Evolutionary conservation across 2,797 vertebrate species (phyloP).

Genomic region (Scyliorhinus canicula): DNA sequence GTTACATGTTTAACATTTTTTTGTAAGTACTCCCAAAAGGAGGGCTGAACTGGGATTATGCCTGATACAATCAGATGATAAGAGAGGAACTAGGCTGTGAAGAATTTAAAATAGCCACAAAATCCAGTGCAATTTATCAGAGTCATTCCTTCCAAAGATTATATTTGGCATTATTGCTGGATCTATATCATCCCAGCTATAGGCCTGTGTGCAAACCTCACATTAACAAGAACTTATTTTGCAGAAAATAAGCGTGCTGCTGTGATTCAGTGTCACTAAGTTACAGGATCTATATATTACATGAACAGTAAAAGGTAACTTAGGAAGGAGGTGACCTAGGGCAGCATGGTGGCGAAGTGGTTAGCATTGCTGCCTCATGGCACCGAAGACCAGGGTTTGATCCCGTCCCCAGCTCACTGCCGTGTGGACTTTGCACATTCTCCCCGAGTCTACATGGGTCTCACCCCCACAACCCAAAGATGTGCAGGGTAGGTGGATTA

Average conservation of each 20-base stretch:
- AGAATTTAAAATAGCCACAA: neutral
- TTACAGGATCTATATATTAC: neutral
- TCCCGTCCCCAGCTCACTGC: too few relatives aligned
- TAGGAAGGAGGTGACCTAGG: neutral
- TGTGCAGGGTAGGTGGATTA: too few relatives aligned
- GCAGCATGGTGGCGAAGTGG: too few relatives aligned
- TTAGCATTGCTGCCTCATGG: too few relatives aligned
- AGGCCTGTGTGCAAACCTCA: neutral
- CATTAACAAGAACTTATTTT: neutral
- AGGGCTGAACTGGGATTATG: neutral
- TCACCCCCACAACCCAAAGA: too few relatives aligned
- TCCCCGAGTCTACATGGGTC: too few relatives aligned
- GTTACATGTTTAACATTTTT: conserved; percentile 17
- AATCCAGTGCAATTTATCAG: neutral
- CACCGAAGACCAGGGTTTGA: too few relatives aligned
- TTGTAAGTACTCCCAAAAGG: neutral
- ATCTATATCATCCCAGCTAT: neutral
- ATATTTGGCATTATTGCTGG: neutral
- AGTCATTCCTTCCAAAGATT: neutral
- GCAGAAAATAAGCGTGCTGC: neutral
- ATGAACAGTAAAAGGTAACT: neutral
- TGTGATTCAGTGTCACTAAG: neutral
- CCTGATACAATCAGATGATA: neutral
- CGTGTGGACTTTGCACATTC: too few relatives aligned
- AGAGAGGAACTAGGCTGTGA: neutral